phyloP scores from a whole-genome alignment of 2,113 vertebrate species.

The Regulus satrapa region DNA sequence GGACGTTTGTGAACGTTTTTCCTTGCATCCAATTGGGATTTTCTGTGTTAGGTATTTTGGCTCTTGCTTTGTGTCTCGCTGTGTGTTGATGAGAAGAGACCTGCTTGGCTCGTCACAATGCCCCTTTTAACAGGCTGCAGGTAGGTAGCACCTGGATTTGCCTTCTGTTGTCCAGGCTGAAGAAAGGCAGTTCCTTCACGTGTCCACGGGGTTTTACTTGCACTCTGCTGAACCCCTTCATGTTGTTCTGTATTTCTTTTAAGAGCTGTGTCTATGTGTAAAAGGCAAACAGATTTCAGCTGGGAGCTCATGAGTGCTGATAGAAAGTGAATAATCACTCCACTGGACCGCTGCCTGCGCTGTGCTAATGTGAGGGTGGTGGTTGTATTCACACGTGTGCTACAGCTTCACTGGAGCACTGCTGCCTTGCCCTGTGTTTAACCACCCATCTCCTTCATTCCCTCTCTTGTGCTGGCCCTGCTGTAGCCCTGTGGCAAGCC shows the following conservation, averaged over 20 bases:
- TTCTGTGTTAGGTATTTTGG: not conserved
- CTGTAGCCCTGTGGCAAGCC: not conserved
- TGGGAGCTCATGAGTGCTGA: not conserved
- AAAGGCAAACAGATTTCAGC: not conserved
- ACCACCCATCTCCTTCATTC: not conserved
- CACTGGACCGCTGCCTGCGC: fast-evolving
- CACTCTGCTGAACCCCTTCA: not conserved
- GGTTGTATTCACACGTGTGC: fast-evolving
- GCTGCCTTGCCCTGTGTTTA: not conserved
- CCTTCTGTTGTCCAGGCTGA: not conserved
- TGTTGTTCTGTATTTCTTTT: not conserved
- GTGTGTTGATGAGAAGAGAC: not conserved
- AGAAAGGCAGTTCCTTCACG: not conserved
- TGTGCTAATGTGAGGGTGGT: fast-evolving
- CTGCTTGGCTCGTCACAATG: not conserved
- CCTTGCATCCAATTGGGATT: fast-evolving
- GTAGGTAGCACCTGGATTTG: not conserved
- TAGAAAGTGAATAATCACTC: not conserved
- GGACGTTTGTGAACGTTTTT: not conserved
- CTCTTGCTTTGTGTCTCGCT: not conserved
- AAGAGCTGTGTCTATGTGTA: too few species aligned
- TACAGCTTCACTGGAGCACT: not conserved
- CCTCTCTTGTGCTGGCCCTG: not conserved
- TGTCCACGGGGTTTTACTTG: not conserved
- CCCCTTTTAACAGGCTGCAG: not conserved